Evolutionary conservation across 2,888 invertebrate species (phyloP), one percentile per base, ranked within the genome.

Genomic region (Lypha dubia): DNA sequence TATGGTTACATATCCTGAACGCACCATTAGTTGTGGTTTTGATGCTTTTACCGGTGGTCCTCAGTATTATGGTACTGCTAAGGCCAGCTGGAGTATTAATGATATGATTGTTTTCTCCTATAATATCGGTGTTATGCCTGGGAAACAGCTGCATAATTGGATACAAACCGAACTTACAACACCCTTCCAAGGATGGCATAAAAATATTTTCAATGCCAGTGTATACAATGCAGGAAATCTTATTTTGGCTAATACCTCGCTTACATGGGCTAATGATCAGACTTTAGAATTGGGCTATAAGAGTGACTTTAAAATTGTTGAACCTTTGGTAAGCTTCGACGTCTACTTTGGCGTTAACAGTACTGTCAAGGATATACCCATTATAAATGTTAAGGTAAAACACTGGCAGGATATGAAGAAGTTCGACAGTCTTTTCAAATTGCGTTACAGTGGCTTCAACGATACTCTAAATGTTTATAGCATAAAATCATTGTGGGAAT

Each of bases 1-100:
- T 24, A 93, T 94, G 49, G 87, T 97, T 15, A 95, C 95, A 79
- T 97, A 96, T 91, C 97, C 97, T 0, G 96, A 96, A 1, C 93
- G 96, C 38, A 94, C 95, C 53, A 93, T 97, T 38, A 95, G 94
- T 79, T 95, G 95, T 46, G 94, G 95, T 51, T 95, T 95, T 86
- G 93, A 94, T 82, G 93, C 95, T 53, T 90, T 89, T 44, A 89
- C 89, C 0, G 90, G 89, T 5, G 91, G 91, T 0, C 92, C 92
- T 0, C 89, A 89, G 8, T 92, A 92, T 80, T 87, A 88, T 88
- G 94, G 91, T 70, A 91, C 92, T 87, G 93, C 94, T 0, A 93
- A 94, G 22, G 92, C 95, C 88, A 95, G 96, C 1, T 97, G 97
- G 97, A 94, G 94, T 77, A 93, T 94, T 38, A 94, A 94, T 17